phyloP scores from a whole-genome alignment of 1,140 invertebrate genomes.

The Zaprionus ornatus region DNA sequence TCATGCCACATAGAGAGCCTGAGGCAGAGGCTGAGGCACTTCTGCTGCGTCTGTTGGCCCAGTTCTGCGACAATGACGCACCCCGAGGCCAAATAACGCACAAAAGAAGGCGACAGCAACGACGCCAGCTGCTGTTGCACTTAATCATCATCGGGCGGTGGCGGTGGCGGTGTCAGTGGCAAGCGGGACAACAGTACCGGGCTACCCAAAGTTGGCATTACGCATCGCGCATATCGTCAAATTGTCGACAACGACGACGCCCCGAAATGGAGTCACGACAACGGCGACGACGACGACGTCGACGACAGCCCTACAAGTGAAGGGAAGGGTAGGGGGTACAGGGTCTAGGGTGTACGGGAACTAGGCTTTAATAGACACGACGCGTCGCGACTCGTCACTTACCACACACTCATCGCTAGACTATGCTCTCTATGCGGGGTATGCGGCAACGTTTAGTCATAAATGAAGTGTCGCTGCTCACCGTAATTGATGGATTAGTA shows the following conservation, averaged over 20 bases:
- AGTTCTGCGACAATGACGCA: constrained; percentile 72
- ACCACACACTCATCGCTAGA: constrained; percentile 52
- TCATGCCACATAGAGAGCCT: background rate
- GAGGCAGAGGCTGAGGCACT: too few relatives aligned
- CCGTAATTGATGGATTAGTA: constrained; percentile 57
- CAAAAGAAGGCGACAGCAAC: constrained; percentile 40
- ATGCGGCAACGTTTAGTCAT: constrained; percentile 48
- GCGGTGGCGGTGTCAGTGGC: background rate
- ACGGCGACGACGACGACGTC: constrained; percentile 45
- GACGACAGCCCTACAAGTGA: constrained; percentile 44
- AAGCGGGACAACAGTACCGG: constrained; percentile 1
- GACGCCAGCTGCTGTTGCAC: constrained; percentile 60
- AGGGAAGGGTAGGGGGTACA: constrained; percentile 3
- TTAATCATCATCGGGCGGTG: constrained; percentile 61
- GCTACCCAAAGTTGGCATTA: constrained; percentile 75
- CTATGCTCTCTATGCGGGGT: constrained; percentile 26
- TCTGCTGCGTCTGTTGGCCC: constrained; percentile 68
- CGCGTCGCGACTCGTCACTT: constrained; percentile 2
- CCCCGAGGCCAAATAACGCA: constrained; percentile 13
- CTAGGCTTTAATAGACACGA: constrained; percentile 59
- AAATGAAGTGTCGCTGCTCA: constrained; percentile 55
- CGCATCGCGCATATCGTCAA: constrained; percentile 44
- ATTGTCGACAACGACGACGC: background rate
- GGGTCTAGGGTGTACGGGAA: constrained; percentile 16
- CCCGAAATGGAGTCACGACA: constrained; percentile 74